Evolutionary conservation across 2,888 invertebrate species (phyloP).

Genomic region (Nomada ruficornis): DNA sequence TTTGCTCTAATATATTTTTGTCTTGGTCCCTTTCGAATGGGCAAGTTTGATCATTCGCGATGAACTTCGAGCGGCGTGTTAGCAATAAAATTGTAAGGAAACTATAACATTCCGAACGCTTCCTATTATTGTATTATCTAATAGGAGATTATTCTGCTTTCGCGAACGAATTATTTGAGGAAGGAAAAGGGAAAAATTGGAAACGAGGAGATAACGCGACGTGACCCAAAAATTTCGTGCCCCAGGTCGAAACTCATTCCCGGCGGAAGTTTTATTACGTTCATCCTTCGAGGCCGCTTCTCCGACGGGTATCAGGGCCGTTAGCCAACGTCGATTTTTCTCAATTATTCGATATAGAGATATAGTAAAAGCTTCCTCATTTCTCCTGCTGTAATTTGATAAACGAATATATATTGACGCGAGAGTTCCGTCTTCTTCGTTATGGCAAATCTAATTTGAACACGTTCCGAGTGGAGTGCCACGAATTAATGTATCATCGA

Average conservation of each 20-base stretch:
- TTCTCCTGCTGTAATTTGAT: constrained; percentile 45
- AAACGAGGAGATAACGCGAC: not conserved
- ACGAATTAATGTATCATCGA: constrained; percentile 23
- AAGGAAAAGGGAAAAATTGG: not conserved
- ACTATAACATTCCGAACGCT: too few relatives aligned
- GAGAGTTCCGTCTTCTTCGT: constrained; percentile 18
- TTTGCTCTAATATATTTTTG: not conserved
- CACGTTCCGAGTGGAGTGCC: not conserved
- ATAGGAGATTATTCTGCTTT: too few relatives aligned
- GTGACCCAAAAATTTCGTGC: not conserved
- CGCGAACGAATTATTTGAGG: too few relatives aligned
- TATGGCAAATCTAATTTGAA: constrained; percentile 32
- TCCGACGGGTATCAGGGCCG: constrained; percentile 26
- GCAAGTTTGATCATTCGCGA: too few relatives aligned
- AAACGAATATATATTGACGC: constrained; percentile 40
- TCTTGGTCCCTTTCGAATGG: too few relatives aligned
- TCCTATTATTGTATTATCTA: too few relatives aligned
- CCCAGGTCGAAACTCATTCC: not conserved
- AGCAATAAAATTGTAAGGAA: too few relatives aligned
- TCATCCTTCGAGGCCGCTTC: not conserved
- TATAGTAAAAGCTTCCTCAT: constrained; percentile 45
- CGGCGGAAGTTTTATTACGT: constrained; percentile 41
- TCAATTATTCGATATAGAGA: constrained; percentile 68
- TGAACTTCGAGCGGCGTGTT: too few relatives aligned
- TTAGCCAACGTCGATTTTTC: constrained; percentile 67